These are phyloP conservation scores for Micrastur ruficollis DNA, from an alignment of 2,797 vertebrate species.

Conservation along the genomic window DNA sequence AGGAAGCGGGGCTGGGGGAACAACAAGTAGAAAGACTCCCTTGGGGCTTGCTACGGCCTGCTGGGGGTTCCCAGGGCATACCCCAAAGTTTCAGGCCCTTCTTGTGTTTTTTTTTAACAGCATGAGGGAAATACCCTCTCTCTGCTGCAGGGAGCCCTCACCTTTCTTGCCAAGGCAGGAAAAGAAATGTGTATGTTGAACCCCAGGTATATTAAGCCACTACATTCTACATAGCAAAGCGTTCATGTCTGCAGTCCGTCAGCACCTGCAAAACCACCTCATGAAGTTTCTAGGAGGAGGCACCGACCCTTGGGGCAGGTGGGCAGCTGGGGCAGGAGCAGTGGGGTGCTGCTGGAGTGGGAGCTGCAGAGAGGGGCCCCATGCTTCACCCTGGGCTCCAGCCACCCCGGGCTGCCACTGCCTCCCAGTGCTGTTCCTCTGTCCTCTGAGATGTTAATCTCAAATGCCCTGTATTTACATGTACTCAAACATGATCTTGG, in stretches of 20 bases:
- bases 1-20: fast-evolving
- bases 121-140: background rate
- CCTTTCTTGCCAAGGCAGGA: background rate
- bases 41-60: background rate
- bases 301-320: background rate
- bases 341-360: background rate
- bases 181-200: background rate
- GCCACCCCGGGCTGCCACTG: background rate
- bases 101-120: background rate
- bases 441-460: background rate
- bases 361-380: background rate
- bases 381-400: background rate
- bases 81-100: background rate
- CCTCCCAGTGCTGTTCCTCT: background rate
- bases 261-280: background rate
- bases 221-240: fast-evolving
- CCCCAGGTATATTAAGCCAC: background rate
- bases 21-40: background rate
- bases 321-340: fast-evolving
- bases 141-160: background rate
- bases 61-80: background rate
- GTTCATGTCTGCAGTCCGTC: fast-evolving
- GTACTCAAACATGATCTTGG: constrained; percentile 8
- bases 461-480: background rate
- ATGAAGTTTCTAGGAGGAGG: background rate